A percentile compares a stretch with the other conserved stretches of the same genome.
These are phyloP conservation scores for Ceratina japonica DNA, from an alignment of 1,140 invertebrate genomes.

Conservation along the genomic window DNA sequence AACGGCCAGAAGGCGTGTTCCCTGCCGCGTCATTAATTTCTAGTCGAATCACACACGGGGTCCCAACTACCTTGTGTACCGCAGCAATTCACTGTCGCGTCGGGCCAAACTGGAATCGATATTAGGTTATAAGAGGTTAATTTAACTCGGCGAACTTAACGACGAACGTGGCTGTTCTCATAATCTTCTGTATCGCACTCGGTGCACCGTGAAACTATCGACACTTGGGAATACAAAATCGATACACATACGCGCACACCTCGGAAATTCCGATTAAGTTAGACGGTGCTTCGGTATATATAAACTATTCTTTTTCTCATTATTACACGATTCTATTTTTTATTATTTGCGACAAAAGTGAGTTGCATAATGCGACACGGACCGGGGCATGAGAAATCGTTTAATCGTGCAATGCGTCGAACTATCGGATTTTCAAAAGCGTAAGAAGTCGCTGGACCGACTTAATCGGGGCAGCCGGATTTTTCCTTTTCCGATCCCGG, in stretches of 20 bases:
- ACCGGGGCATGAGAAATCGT: too few relatives aligned
- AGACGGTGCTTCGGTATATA: neutral
- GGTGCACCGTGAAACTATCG: neutral
- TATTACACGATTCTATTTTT: too few relatives aligned
- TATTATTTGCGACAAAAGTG: too few relatives aligned
- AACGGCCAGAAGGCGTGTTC: neutral
- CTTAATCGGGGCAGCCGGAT: too few relatives aligned
- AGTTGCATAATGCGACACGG: too few relatives aligned
- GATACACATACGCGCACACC: neutral
- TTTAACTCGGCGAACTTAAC: slow-evolving; percentile 37
- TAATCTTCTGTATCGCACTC: neutral
- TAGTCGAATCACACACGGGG: slow-evolving; percentile 5
- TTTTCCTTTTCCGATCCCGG: neutral
- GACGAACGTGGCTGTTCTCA: slow-evolving; percentile 22
- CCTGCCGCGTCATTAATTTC: slow-evolving; percentile 31
- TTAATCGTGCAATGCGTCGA: too few relatives aligned
- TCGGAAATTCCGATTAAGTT: neutral
- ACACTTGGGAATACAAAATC: neutral
- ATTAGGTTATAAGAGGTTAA: slow-evolving; percentile 32
- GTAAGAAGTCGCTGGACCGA: too few relatives aligned
- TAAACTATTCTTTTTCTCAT: neutral
- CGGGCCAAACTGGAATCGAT: slow-evolving; percentile 18
- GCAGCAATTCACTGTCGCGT: neutral
- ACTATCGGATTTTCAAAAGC: too few relatives aligned
- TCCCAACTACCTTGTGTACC: neutral